Percentiles rank a stretch among this genome's conserved stretches.
These are phyloP conservation scores for Automeris io DNA, from an alignment of 2,888 invertebrate genomes.

Conservation along the genomic window DNA sequence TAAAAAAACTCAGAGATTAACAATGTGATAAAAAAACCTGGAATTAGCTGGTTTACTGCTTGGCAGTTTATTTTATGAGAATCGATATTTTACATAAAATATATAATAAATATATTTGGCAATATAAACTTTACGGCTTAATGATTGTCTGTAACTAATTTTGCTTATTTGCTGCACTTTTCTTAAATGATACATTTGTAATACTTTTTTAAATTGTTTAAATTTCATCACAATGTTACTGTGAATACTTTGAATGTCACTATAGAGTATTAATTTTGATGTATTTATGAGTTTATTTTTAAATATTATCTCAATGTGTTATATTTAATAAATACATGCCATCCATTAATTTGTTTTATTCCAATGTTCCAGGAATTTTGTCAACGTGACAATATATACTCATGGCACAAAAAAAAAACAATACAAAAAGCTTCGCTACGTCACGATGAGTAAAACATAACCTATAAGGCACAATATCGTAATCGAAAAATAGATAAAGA, in stretches of 20 bases:
- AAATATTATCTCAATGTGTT: constrained; percentile 17
- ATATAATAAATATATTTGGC: constrained; percentile 10
- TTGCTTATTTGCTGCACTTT: background rate
- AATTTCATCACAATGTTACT: background rate
- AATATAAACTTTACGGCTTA: background rate
- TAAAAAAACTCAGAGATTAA: constrained; percentile 5
- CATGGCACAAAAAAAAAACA: too few relatives aligned
- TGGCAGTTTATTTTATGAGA: constrained; percentile 37
- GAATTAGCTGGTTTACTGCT: constrained; percentile 26
- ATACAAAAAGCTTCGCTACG: too few relatives aligned
- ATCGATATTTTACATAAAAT: constrained; percentile 19
- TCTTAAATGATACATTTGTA: background rate
- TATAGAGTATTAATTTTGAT: constrained; percentile 13
- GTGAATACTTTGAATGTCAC: background rate
- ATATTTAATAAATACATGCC: constrained; percentile 37
- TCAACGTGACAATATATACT: too few relatives aligned
- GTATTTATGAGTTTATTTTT: constrained; percentile 15
- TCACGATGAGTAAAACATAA: too few relatives aligned
- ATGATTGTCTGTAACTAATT: background rate
- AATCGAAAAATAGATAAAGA: too few relatives aligned
- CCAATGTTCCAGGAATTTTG: too few relatives aligned
- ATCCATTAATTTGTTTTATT: constrained; percentile 15
- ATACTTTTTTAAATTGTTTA: constrained; percentile 1
- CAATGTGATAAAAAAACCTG: constrained; percentile 15
- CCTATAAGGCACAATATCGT: too few relatives aligned